Percentiles rank a stretch among this genome's conserved stretches.
These are phyloP conservation scores for Gari tellinella DNA, from an alignment of 2,888 invertebrate species.

Conservation along the genomic window DNA sequence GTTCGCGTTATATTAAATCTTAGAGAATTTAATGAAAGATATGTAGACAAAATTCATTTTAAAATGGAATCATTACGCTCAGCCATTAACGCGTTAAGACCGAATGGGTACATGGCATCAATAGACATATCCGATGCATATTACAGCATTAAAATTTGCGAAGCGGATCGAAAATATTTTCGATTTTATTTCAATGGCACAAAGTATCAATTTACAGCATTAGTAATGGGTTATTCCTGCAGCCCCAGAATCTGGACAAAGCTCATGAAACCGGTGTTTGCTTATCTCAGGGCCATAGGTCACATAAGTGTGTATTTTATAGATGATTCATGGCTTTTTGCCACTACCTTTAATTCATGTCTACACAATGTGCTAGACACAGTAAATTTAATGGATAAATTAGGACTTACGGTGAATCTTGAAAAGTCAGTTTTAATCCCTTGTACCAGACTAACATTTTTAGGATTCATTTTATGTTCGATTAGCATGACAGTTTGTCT, in stretches of 20 bases:
- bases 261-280: constrained; percentile 54
- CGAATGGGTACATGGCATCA: constrained; percentile 23
- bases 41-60: constrained; percentile 16
- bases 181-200: constrained; percentile 36
- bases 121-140: constrained; percentile 49
- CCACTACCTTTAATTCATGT: constrained; percentile 16
- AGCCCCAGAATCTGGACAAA: constrained; percentile 58
- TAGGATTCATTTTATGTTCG: constrained; percentile 49
- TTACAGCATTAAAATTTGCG: constrained; percentile 35
- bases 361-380: constrained; percentile 21
- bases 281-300: constrained; percentile 38
- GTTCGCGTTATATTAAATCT: constrained; percentile 21
- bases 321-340: constrained; percentile 48
- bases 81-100: constrained; percentile 16
- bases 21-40: constrained; percentile 17
- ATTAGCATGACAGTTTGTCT: constrained; percentile 33
- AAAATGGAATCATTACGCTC: constrained; percentile 20
- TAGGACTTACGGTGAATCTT: constrained; percentile 31
- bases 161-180: constrained; percentile 24
- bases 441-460: constrained; percentile 12
- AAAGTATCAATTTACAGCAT: constrained; percentile 32
- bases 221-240: constrained; percentile 45
- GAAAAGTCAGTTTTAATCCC: constrained; percentile 47
- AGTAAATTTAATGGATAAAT: constrained; percentile 6
- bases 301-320: constrained; percentile 41